Percentiles rank a stretch among this genome's conserved stretches.
These are phyloP conservation scores for Enteromius trimaculatus DNA, from an alignment of 2,797 vertebrate species.

Conservation along the genomic window DNA sequence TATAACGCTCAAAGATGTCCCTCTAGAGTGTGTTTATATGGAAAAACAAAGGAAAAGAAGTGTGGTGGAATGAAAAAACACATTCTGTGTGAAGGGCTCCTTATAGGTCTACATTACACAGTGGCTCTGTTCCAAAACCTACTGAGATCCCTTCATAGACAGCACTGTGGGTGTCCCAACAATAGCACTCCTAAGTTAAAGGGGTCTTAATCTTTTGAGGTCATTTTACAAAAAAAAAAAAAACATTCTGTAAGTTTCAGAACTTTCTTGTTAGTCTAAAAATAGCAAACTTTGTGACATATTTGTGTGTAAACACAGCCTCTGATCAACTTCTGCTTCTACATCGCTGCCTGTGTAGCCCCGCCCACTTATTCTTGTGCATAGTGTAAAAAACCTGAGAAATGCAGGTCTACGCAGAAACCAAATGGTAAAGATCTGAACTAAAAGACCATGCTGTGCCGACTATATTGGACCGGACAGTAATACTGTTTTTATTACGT, in stretches of 20 bases:
- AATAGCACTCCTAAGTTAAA: neutral
- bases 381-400: neutral
- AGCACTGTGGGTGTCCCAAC: neutral
- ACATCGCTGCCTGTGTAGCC: too few species aligned
- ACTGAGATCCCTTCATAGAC: neutral
- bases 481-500: too few species aligned
- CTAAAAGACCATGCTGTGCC: too few species aligned
- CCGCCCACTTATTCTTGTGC: neutral
- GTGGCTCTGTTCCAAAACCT: neutral
- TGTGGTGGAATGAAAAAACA: neutral
- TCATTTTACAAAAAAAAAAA: neutral
- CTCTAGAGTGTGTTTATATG: neutral
- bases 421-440: too few species aligned
- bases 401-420: neutral
- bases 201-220: too few species aligned
- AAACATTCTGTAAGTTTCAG: neutral
- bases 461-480: too few species aligned
- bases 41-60: neutral
- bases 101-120: neutral
- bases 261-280: neutral
- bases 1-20: neutral
- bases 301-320: neutral
- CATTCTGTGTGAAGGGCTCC: neutral
- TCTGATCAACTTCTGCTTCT: too few species aligned
- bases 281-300: neutral